Percentiles rank a stretch among this genome's conserved stretches.
Evolutionary conservation across 2,888 invertebrate genomes (phyloP).

Genomic region (Actias luna): DNA sequence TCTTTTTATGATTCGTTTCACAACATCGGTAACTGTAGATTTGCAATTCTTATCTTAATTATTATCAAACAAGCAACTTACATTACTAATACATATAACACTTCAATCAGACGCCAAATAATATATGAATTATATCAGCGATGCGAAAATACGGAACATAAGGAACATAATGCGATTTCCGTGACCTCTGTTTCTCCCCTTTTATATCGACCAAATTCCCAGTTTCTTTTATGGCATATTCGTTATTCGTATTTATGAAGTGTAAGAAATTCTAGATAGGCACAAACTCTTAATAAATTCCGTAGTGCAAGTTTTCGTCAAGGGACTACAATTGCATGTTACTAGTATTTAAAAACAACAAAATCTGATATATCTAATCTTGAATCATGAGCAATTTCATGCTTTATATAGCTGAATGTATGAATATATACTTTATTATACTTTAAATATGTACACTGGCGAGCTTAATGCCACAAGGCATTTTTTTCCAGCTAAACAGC

Average conservation of each 20-base stretch:
- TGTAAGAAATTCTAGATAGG: not conserved
- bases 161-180: conserved; percentile 54
- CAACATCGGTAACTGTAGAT: not conserved
- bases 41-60: not conserved
- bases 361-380: too few relatives aligned
- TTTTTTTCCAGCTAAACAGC: too few relatives aligned
- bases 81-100: conserved; percentile 11
- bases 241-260: not conserved
- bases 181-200: conserved; percentile 44
- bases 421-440: too few relatives aligned
- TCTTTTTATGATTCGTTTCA: too few relatives aligned
- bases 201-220: conserved; percentile 57
- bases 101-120: conserved; percentile 47
- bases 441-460: too few relatives aligned
- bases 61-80: conserved; percentile 11
- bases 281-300: not conserved
- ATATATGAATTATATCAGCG: conserved; percentile 60
- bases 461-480: too few relatives aligned
- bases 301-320: not conserved
- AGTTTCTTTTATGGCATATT: conserved; percentile 44
- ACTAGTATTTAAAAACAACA: not conserved
- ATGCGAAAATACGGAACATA: conserved; percentile 54
- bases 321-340: not conserved
- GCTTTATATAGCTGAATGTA: too few relatives aligned
- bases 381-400: too few relatives aligned